Evolutionary conservation across 2,113 vertebrate species (phyloP), one percentile per base, ranked within the genome.

Genomic region (Phrynosoma blainvillii): DNA sequence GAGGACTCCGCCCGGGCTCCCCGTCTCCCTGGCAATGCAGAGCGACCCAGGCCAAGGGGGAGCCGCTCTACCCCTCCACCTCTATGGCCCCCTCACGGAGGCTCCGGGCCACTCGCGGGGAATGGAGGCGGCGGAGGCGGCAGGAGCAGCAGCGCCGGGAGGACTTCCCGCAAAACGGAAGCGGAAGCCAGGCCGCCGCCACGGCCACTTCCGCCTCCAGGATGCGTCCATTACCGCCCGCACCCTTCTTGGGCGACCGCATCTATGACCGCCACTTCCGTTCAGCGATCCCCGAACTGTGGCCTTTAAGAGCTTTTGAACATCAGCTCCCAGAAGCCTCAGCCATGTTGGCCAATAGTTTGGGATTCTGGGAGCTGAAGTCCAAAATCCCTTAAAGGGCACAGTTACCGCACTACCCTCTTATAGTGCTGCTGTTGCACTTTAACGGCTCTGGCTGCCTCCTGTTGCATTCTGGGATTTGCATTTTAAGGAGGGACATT

Each of bases 141-240:
- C 42, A 12, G 77, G 54, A n/a, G 79, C 32, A 12, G 77, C 68
- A n/a, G 79, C 32, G 65, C 62, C 70, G 73, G 79, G 79, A 74
- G 79, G 42, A 54, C 79, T 65, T 25, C 20, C 77, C 21, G n/a
- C 65, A 65, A 59, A 30, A 2, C 76, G 68, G 79, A 85, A 85
- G n/a, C 88, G 84, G 88, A 76, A 78, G 23, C 6, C 1, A 2
- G 59, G 18, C 47, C 47, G 59, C 25, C 3, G 1, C 14, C 65
- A 3, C 66, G 36, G 56, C 27, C n/a, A 36, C 66, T 80, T 85
- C 88, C 87, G 52, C 54, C 87, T 83, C 59, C 73, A 66, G 40
- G 30, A 11, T 52, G 65, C 10, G 16, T 30, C 80, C 9, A 83
- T 32, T 88, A 83, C 87, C 87, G 80, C 81, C 87, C 87, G 59